Base-by-base conservation (phyloP, 2,113 vertebrate species). In the Elephas maximus region DNA sequence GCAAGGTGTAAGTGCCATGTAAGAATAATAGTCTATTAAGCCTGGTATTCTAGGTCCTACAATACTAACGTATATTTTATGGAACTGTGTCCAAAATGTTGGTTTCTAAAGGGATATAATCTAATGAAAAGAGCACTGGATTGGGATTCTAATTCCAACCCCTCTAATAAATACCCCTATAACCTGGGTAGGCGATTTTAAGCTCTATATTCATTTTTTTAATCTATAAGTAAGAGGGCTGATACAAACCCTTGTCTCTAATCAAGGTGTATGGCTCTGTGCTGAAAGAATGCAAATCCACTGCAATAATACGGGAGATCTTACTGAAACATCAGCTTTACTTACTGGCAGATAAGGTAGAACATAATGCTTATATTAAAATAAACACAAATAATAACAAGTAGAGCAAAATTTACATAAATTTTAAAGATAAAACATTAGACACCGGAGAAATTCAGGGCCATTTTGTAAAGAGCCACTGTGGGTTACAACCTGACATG, bases 371-470 rank as follows among this genome's bases (percentile, higher is more conserved):
- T 88, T 88, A 85, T 11, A 76, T 77, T 84, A 94, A 85, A 84
- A 83, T 63, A 71, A 80, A 86, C 28, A 67, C 17, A 93, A 65
- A 69, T 5, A 74, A 67, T 23, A 95, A 81, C 18, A 83, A 9
- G 6, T 15, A 63, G 9, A 77, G 74, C 24, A 88, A 85, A 92
- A 30, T 83, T 82, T 78, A 74, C 6, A 79, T 44, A 69, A 83
- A 28, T 90, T 87, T 93, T 85, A 76, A 88, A 93, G 53, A 62
- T 69, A 65, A 96, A 78, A 14, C 33, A 77, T 51, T 30, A 91
- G 45, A 10, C 1, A 1, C 53, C 48, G 78, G 48, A 93, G 82
- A 95, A 82, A 76, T 62, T 79, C 45, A 65, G 71, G 80, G 20
- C 23, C 41, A n/a, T 48, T 73, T 9, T 41, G 28, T 17, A 74